phyloP scores from a whole-genome alignment of 2,113 vertebrate species.

The Eretmochelys imbricata region DNA sequence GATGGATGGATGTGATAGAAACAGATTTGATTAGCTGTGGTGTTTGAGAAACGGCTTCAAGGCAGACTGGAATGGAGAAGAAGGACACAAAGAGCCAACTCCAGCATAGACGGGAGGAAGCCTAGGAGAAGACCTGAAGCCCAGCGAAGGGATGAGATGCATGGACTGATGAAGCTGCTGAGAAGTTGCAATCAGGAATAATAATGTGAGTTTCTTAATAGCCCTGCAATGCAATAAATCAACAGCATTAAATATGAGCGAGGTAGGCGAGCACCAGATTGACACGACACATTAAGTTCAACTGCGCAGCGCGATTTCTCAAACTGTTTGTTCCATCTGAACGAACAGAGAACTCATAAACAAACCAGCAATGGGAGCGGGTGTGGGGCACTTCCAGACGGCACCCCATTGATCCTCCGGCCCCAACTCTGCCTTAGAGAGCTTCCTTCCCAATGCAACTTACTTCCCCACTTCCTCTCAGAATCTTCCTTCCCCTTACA shows the following conservation, averaged over 20 bases:
- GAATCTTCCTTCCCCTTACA: background rate
- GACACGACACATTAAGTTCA: constrained; percentile 39
- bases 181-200: constrained; percentile 58
- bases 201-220: constrained; percentile 64
- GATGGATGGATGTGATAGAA: background rate
- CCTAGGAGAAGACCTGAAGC: background rate
- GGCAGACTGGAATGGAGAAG: background rate
- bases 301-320: constrained; percentile 41
- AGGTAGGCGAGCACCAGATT: constrained; percentile 13
- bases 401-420: rapidly evolving
- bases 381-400: background rate
- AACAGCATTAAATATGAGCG: constrained; percentile 46
- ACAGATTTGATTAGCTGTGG: background rate
- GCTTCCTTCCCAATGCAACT: rapidly evolving
- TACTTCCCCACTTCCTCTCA: background rate
- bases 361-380: background rate
- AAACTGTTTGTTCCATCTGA: constrained; percentile 22
- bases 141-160: background rate
- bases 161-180: constrained; percentile 32
- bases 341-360: constrained; percentile 13
- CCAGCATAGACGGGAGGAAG: background rate
- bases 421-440: rapidly evolving
- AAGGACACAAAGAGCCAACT: background rate
- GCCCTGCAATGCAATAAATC: constrained; percentile 57
- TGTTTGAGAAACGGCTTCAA: background rate